Conservation (phyloP, 2,113 vertebrate species). For the Myrmecophaga tridactyla region DNA sequence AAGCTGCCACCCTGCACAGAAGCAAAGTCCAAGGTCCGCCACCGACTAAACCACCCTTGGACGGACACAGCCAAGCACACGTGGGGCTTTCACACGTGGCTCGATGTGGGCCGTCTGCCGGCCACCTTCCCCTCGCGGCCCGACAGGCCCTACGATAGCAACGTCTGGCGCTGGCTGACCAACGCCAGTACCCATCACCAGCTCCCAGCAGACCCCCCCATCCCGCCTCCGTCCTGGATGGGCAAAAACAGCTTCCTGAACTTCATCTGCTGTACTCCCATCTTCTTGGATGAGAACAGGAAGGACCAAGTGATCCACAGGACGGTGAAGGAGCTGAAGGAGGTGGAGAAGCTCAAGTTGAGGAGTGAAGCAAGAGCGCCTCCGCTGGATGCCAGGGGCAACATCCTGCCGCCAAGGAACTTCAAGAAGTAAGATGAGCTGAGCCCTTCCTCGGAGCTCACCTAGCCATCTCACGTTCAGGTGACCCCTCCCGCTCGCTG, state of each 20-base stretch:
- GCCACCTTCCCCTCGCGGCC: constrained; percentile 66
- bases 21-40: constrained; percentile 55
- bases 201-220: background rate
- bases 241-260: constrained; percentile 68
- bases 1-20: constrained; percentile 57
- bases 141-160: constrained; percentile 70
- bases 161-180: constrained; percentile 73
- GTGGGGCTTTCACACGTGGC: constrained; percentile 77
- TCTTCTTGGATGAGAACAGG: constrained; percentile 32
- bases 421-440: constrained; percentile 70
- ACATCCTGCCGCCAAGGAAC: constrained; percentile 59
- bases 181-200: background rate
- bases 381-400: constrained; percentile 53
- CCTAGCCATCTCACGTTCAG: accelerated
- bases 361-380: constrained; percentile 73
- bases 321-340: constrained; percentile 14
- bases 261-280: constrained; percentile 53
- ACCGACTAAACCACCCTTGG: background rate
- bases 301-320: constrained; percentile 48
- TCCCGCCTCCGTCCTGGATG: constrained; percentile 78
- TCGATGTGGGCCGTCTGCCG: constrained; percentile 74
- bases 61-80: background rate
- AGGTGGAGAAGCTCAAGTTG: constrained; percentile 65
- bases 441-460: background rate
- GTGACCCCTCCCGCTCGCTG: background rate